Evolutionary conservation across 2,888 invertebrate genomes (phyloP), one percentile per base, ranked within the genome.

Genomic region (Camptogramma bilineatum): DNA sequence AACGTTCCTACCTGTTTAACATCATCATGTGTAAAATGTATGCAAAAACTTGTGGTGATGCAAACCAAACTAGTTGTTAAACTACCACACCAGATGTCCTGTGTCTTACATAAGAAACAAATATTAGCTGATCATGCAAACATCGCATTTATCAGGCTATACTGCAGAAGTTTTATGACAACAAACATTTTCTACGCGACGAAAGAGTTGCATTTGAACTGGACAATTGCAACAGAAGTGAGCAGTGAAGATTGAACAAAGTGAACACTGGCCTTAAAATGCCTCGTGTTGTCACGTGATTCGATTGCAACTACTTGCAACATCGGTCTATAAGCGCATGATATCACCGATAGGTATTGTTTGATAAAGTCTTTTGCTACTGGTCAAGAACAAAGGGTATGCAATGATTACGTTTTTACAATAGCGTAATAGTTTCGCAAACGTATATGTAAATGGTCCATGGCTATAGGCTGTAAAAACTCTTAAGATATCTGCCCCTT

Each of bases 341-440:
- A 39, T 54, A 54, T 58, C 57, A 62, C 39, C 54, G 46, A 66
- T 62, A 57, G 42, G 56, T 57, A 66, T 64, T 55, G 48, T 55
- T 58, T 61, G 62, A 64, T 64, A 64, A 64, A 9, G 31, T 16
- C 24, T 24, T 28, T 46, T 52, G 50, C 53, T 48, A 56, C 31
- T 61, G 60, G 39, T 57, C 16, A 34, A 58, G 55, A 64, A 62
- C 62, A 57, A 56, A 59, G 58, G 39, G 16, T 52, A 17, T 60
- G 8, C 9, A 52, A 28, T 60, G 19, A 50, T 61, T 52, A 51
- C 21, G 44, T 48, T 65, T 28, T 46, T 53, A 56, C 61, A 64
- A 64, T 65, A 42, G 60, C 16, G 34, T 52, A 47, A 21, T 59
- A 52, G 62, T 47, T 62, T 24, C n/a, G 34, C 44, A 44, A 61